Evolutionary conservation across 1,140 invertebrate species (phyloP), one percentile per base, ranked within the genome.

Genomic region (Drosophila ananassae): DNA sequence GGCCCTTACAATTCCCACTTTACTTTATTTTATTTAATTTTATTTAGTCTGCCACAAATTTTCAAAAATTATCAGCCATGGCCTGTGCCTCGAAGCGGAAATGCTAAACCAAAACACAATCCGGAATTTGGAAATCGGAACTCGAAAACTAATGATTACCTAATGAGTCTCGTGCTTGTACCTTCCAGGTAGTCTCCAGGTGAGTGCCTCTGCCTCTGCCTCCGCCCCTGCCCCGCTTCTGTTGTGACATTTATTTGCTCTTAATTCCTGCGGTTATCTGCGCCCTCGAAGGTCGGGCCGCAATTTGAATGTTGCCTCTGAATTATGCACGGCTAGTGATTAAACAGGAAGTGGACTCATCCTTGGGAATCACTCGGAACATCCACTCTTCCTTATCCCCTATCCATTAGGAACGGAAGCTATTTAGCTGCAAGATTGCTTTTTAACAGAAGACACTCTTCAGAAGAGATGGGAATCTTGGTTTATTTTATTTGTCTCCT

Each of bases 241-340:
- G 32, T 66, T 51, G 48, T 69, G 66, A 69, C 66, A 69, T 48
- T 69, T 57, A 69, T 56, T 63, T 73, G 30, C 57, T 73, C 34
- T 10, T 30, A 52, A 28, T 28, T 53, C 28, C 32, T 48, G 59
- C 47, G 51, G 46, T 74, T 73, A 74, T 72, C 71, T 74, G 2
- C 21, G 21, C 21, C 21, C 44, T 47, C 46, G 60, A 74, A 74
- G 71, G 72, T 74, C 60, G 30, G n/a, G 7, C 62, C 53, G n/a
- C n/a, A 22, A 41, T 28, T 28, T 10, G 39, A n/a, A 25, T 51
- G 34, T 53, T 12, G 48, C 22, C 17, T 28, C 13, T 24, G 34
- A 48, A 62, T 73, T 73, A 73, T 73, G 67, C 67, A 73, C 61
- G 67, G 71, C 22, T 47, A 13, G 22, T 22, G 30, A 32, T 44